Percentiles rank a stretch among this genome's conserved stretches.
Conservation (phyloP, 2,888 invertebrate species). For the Athrips mouffetella region DNA sequence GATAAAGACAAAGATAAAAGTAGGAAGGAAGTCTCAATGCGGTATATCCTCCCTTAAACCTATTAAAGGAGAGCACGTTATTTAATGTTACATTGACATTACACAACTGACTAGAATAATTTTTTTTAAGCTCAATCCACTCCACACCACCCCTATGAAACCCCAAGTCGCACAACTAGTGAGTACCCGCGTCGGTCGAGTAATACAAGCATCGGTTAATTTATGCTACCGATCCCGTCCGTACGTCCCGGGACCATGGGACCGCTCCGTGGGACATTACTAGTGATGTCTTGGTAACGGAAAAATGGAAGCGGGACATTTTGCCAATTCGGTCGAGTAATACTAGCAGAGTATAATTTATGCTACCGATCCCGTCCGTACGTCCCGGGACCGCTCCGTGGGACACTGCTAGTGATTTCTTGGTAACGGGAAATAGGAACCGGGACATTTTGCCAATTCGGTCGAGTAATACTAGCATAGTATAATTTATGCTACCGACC, state of each 20-base stretch:
- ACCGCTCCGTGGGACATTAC: slow-evolving; percentile 45
- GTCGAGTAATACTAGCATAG: neutral
- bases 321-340: no score
- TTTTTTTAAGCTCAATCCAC: neutral
- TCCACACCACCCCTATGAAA: neutral
- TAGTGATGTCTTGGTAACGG: slow-evolving; percentile 26
- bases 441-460: no score
- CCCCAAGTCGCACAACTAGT: slow-evolving; percentile 11
- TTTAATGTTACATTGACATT: neutral
- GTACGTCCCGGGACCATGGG: slow-evolving; percentile 12
- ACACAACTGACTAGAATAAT: neutral
- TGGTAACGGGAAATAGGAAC: neutral
- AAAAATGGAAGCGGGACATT: no score
- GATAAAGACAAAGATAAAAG: no score
- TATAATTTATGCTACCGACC: neutral
- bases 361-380: neutral
- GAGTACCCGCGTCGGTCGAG: slow-evolving; percentile 14
- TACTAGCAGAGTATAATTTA: neutral
- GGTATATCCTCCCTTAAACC: no score
- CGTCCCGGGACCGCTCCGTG: slow-evolving; percentile 28
- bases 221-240: slow-evolving; percentile 43
- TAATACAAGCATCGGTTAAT: slow-evolving; percentile 34
- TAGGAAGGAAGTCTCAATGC: no score
- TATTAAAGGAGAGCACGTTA: no score
- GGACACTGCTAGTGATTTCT: slow-evolving; percentile 42